Evolutionary conservation across 2,113 vertebrate species (phyloP), one percentile per base, ranked within the genome.

Genomic region (Muntiacus reevesi): DNA sequence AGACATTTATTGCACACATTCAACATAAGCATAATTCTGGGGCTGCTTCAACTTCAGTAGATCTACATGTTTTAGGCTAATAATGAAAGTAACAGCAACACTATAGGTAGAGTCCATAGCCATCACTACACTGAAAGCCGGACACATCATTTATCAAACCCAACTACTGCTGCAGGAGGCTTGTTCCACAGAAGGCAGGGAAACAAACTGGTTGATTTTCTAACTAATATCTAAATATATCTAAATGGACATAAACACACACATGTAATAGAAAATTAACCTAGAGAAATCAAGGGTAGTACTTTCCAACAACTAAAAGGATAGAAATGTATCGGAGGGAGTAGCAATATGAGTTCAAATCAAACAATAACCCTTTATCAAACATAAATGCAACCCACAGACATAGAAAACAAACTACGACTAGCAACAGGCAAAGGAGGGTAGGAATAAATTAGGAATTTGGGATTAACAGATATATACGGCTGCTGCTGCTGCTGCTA

Each of bases 181-280:
- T 85, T n/a, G 7, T 27, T 47, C 67, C 57, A 74, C 23, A 27
- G 23, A 62, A 89, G 50, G 27, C 60, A 79, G 25, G 10, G 5
- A 87, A 86, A 17, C 36, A 71, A 94, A 79, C 36, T 5, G 54
- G 25, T 47, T 74, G 45, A 74, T 59, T 36, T 62, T 19, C 52
- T 45, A 90, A 25, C 54, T 78, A 92, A 62, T n/a, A 71, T 55
- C 55, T 87, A 91, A 76, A 45, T 45, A 45, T 45, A 64, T 47
- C 50, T 89, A 82, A 27, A 47, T 8, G 91, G 54, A 88, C 17
- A 82, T 16, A 78, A 82, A 89, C 14, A 78, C 17, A 64, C 15
- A 19, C 13, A 25, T 36, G 25, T 33, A 81, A 55, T 0, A 90
- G 15, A 36, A 52, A 47, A 67, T 91, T 36, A 78, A 84, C 43